phyloP scores from a whole-genome alignment of 2,888 invertebrate species.

The Melanargia galathea region DNA sequence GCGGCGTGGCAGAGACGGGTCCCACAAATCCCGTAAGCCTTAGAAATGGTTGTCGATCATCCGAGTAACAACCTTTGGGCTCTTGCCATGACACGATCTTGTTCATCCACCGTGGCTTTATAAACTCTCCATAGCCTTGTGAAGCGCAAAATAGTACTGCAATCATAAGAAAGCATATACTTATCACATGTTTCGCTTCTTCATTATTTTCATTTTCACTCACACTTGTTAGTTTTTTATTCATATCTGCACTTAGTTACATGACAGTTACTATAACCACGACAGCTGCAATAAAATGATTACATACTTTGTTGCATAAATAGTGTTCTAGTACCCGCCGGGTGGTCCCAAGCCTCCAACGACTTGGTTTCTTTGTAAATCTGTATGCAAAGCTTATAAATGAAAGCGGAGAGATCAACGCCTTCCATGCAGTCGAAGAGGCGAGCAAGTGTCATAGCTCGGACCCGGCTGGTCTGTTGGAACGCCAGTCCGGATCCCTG shows the following conservation, averaged over 20 bases:
- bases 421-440: slow-evolving; percentile 73
- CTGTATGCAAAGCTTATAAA: slow-evolving; percentile 74
- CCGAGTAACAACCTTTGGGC: slow-evolving; percentile 71
- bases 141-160: slow-evolving; percentile 68
- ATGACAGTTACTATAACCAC: neutral
- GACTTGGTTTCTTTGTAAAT: slow-evolving; percentile 75
- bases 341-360: slow-evolving; percentile 73
- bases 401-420: slow-evolving; percentile 64
- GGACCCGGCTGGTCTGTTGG: slow-evolving; percentile 70
- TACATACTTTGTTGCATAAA: slow-evolving; percentile 74
- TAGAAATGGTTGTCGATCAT: slow-evolving; percentile 69
- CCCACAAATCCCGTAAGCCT: slow-evolving; percentile 70
- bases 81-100: slow-evolving; percentile 76
- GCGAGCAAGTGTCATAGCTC: slow-evolving; percentile 61
- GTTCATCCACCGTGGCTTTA: slow-evolving; percentile 78
- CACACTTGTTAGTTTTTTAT: no score
- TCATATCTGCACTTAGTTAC: neutral
- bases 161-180: slow-evolving; percentile 38
- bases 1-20: slow-evolving; percentile 49
- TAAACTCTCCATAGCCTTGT: slow-evolving; percentile 77
- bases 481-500: slow-evolving; percentile 71
- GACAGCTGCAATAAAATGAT: neutral
- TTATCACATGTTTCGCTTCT: neutral
- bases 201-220: neutral
- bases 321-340: slow-evolving; percentile 69